phyloP scores from a whole-genome alignment of 2,888 invertebrate species.

The Eubasilissa splendida region DNA sequence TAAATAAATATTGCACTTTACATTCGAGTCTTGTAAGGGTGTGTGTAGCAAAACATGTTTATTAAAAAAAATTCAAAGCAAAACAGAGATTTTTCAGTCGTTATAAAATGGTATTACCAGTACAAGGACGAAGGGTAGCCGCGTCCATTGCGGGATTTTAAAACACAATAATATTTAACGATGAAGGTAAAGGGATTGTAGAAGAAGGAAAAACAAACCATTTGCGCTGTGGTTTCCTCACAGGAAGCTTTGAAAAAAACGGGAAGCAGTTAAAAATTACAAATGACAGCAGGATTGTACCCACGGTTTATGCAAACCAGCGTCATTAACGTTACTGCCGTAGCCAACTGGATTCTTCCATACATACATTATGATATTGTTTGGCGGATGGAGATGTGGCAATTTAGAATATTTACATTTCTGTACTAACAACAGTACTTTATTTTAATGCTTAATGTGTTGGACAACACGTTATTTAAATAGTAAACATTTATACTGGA shows the following conservation, averaged over 20 bases:
- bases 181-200: conserved; percentile 17
- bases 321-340: conserved; percentile 2
- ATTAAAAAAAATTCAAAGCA: no score
- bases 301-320: conserved; percentile 23
- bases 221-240: conserved; percentile 47
- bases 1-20: no score
- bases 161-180: conserved; percentile 18
- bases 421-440: neutral
- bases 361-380: neutral
- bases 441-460: neutral
- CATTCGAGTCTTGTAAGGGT: no score
- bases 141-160: neutral
- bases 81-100: no score
- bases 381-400: neutral
- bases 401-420: neutral
- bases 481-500: no score
- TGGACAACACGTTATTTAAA: no score
- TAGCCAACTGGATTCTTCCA: neutral
- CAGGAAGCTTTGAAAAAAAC: conserved; percentile 54
- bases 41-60: no score
- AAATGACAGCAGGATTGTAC: conserved; percentile 45
- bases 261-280: conserved; percentile 57
- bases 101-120: neutral
- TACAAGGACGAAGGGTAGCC: neutral
- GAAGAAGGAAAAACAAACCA: conserved; percentile 51